Base-by-base conservation (phyloP, 2,113 vertebrate species). In the Petromus typicus region DNA sequence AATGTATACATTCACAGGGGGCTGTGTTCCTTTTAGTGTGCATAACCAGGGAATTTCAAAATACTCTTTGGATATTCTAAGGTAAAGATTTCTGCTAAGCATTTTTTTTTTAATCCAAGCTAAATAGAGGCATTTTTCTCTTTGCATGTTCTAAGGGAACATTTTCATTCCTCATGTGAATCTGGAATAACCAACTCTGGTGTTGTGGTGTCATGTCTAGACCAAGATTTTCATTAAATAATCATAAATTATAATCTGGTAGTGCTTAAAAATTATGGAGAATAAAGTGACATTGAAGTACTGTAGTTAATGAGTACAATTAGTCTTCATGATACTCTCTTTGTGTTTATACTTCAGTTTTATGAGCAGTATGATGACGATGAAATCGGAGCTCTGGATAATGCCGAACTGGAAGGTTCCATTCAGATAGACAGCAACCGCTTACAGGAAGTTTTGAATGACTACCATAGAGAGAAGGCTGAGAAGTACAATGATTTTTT, bases 301-400 rank as follows among this genome's bases (percentile, higher is more conserved):
- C 43, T 67, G 1, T 32, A 40, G 2, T 76, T 71, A 57, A 67
- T 64, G 69, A 90, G 20, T 88, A 57, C 43, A 40, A 93, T 81
- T 37, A 25, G 73, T 95, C 85, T 3, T 90, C 13, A 43, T 86
- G 43, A 0, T 87, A 23, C 57, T 5, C 64, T 86, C 81, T 95
- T 32, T 81, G 4, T 75, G 54, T 96, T 79, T 97, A 85, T 79
- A 13, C 98, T 97, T 76, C 94, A 99, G 99, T 99, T 99, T 97
- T 99, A 98, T 79, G 99, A 99, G 59, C 99, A 99, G 89, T 99
- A 99, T 97, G 99, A 99, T 27, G 99, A 99, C 27, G 99, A 99
- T 93, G 99, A 99, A 98, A 99, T 99, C 69, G 99, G 99, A 84
- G 98, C 99, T 11, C 97, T 99, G 98, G 99, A 99, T 98, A 99